These are phyloP conservation scores for Thalassaphorura encarpata DNA, from an alignment of 1,140 invertebrate species.

Conservation along the genomic window DNA sequence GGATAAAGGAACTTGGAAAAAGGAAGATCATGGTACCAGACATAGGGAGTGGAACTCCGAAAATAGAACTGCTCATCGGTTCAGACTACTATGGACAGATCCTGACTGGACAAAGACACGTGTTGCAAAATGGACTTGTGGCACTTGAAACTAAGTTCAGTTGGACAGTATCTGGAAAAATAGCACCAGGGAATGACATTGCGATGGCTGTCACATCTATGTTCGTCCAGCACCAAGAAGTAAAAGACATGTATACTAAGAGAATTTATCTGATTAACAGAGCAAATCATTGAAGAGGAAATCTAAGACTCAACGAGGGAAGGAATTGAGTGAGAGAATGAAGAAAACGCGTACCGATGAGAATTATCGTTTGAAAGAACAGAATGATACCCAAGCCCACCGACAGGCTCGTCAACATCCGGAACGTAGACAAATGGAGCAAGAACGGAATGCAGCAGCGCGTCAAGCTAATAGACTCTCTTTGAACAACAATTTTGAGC, in stretches of 20 bases:
- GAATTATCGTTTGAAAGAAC: no score
- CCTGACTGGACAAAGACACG: neutral
- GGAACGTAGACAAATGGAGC: no score
- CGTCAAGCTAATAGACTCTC: no score
- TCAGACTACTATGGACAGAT: neutral
- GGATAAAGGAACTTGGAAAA: slow-evolving; percentile 10
- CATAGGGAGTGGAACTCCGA: neutral
- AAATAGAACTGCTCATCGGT: slow-evolving; percentile 7
- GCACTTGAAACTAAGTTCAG: slow-evolving; percentile 34
- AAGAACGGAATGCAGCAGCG: no score
- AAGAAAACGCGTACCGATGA: no score
- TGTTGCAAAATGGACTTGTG: slow-evolving; percentile 14
- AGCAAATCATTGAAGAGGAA: no score
- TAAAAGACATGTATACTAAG: slow-evolving; percentile 36
- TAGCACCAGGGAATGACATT: neutral
- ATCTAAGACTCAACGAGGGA: no score
- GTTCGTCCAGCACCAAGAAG: slow-evolving; percentile 20
- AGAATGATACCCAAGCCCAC: no score
- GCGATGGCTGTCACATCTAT: slow-evolving; percentile 20
- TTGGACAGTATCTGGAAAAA: slow-evolving; percentile 34
- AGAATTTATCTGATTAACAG: no score
- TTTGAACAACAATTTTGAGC: no score
- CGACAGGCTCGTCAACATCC: no score
- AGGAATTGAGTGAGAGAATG: no score
- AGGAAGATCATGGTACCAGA: slow-evolving; percentile 26